These are phyloP conservation scores for Myotis myotis DNA, from an alignment of 2,797 vertebrate species.

Conservation along the genomic window DNA sequence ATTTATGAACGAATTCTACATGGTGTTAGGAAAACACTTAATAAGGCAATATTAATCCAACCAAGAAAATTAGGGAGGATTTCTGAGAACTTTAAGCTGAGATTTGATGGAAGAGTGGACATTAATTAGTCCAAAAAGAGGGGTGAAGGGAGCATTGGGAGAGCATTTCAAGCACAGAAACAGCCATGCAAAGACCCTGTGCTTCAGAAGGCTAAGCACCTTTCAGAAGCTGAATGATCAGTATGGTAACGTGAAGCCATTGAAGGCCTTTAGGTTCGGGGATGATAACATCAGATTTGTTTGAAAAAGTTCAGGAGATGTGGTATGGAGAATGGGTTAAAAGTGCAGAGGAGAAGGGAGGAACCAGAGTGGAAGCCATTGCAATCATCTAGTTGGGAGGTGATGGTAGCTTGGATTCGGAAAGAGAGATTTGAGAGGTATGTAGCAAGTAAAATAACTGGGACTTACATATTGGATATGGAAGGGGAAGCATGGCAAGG, in stretches of 20 bases:
- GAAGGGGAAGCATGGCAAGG: neutral
- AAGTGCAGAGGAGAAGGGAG: neutral
- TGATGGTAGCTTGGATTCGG: neutral
- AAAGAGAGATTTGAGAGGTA: neutral
- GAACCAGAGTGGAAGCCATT: neutral
- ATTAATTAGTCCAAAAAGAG: neutral
- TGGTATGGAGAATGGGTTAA: neutral
- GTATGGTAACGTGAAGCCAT: neutral
- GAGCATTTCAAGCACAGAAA: neutral
- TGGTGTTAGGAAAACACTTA: neutral
- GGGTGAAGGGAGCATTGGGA: neutral
- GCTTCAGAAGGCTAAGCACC: neutral
- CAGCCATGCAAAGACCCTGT: neutral
- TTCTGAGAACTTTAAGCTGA: neutral
- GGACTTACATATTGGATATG: neutral
- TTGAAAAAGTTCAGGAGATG: neutral
- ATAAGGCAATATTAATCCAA: neutral
- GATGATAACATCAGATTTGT: neutral
- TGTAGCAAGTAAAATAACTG: neutral
- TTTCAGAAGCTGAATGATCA: neutral
- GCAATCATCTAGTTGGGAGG: neutral
- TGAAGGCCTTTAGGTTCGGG: neutral
- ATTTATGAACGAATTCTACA: neutral
- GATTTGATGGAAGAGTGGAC: neutral
- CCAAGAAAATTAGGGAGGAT: neutral